These are phyloP conservation scores for Paedocypris micromegethes DNA, from an alignment of 2,797 vertebrate species.

Conservation along the genomic window DNA sequence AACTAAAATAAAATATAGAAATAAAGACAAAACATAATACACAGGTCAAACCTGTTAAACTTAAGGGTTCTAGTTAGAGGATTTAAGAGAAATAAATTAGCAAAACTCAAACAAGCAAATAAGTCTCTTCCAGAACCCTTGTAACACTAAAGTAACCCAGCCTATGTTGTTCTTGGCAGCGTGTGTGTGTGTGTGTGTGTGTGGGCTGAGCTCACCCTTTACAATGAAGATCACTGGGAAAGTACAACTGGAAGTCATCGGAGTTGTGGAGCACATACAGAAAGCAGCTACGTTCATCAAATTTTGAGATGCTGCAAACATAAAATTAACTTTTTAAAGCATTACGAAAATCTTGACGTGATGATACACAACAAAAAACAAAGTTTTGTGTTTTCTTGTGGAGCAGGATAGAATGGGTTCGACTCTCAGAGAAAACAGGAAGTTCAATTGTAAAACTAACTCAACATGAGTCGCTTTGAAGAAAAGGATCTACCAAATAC, in stretches of 20 bases:
- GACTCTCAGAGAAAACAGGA: not conserved
- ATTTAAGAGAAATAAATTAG: not conserved
- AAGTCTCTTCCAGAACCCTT: slow-evolving; percentile 3
- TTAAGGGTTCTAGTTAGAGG: no score
- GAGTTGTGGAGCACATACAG: slow-evolving; percentile 79
- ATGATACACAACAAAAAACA: no score
- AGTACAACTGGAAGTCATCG: slow-evolving; percentile 86
- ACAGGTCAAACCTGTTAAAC: no score
- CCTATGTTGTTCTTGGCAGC: not conserved
- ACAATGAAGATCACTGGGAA: slow-evolving; percentile 81
- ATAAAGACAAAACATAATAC: no score
- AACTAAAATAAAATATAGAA: no score
- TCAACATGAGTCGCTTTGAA: not conserved
- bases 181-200: not conserved
- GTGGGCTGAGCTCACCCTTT: slow-evolving; percentile 67
- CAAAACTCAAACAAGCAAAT: not conserved
- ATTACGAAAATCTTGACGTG: no score
- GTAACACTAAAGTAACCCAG: not conserved
- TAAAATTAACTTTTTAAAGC: not conserved
- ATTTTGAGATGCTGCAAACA: slow-evolving; percentile 74
- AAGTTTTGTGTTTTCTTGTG: no score
- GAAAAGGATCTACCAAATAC: no score
- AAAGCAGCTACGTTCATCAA: slow-evolving; percentile 85
- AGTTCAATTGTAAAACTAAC: not conserved
- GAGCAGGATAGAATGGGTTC: not conserved